These are phyloP conservation scores for Actinernus sp. DNA, from an alignment of 92 coral and sea anemone genomes.

Conservation along the genomic window DNA sequence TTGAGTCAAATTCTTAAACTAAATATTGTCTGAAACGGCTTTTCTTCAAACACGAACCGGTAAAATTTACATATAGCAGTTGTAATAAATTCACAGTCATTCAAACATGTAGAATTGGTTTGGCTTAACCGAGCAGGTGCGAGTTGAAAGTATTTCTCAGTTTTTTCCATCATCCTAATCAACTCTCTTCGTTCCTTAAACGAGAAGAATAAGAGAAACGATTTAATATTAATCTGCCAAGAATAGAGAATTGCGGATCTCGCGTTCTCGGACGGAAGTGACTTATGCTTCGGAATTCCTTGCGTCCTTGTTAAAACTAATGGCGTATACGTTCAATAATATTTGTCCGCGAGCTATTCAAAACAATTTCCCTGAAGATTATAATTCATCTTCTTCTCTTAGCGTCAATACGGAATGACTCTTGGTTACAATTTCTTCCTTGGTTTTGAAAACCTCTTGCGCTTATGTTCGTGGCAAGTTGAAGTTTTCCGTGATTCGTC, in stretches of 20 bases:
- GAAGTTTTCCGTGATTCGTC: too few species aligned
- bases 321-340: slow-evolving; percentile 68
- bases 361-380: slow-evolving; percentile 59
- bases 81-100: slow-evolving; percentile 86
- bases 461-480: too few species aligned
- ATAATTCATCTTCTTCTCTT: slow-evolving; percentile 51
- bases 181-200: too few species aligned
- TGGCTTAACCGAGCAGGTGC: slow-evolving; percentile 71
- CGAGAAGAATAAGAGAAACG: slow-evolving; percentile 26
- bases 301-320: slow-evolving; percentile 70
- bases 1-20: slow-evolving; percentile 51
- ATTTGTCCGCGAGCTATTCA: slow-evolving; percentile 81
- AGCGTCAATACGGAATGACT: too few species aligned
- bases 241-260: slow-evolving; percentile 13
- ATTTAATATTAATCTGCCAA: slow-evolving; percentile 11
- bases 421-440: too few species aligned
- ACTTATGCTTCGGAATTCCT: slow-evolving; percentile 86
- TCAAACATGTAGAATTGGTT: slow-evolving; percentile 81
- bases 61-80: slow-evolving; percentile 88
- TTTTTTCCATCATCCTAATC: slow-evolving; percentile 21
- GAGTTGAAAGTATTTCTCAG: slow-evolving; percentile 57
- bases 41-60: slow-evolving; percentile 78
- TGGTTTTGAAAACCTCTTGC: too few species aligned
- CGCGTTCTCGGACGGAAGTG: slow-evolving; percentile 72
- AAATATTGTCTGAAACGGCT: slow-evolving; percentile 81